Conservation (phyloP, 2,113 vertebrate genomes). For the Vombatus ursinus region DNA sequence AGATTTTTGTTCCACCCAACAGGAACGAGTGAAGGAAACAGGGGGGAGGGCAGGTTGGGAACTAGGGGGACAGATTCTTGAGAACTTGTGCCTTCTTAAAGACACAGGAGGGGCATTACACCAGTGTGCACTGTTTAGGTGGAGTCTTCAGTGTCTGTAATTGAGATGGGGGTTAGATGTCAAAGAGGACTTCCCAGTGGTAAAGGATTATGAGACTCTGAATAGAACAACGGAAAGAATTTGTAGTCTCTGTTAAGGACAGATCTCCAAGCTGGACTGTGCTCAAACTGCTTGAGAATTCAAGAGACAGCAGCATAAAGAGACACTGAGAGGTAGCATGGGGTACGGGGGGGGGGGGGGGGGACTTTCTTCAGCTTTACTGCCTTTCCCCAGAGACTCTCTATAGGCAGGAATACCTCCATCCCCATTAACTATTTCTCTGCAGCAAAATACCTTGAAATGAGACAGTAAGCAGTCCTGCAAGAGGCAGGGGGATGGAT, state of each 20-base stretch:
- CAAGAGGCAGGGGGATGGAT: not conserved
- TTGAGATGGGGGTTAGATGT: not conserved
- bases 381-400: not conserved
- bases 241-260: not conserved
- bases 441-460: not conserved
- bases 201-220: not conserved
- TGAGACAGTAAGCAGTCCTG: not conserved
- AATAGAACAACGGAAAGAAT: not conserved
- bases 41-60: not conserved
- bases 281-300: not conserved
- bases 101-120: not conserved
- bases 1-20: not conserved
- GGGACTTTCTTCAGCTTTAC: not conserved
- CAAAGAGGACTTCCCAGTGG: accelerated
- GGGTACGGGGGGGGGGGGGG: too few relatives aligned
- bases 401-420: not conserved
- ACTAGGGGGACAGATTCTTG: not conserved
- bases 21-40: not conserved
- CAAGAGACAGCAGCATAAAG: not conserved
- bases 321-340: not conserved
- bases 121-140: not conserved
- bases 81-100: slow-evolving; percentile 32
- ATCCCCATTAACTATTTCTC: not conserved
- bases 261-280: not conserved
- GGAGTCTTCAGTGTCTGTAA: not conserved